phyloP scores from a whole-genome alignment of 2,113 vertebrate genomes.

The Equus przewalskii region DNA sequence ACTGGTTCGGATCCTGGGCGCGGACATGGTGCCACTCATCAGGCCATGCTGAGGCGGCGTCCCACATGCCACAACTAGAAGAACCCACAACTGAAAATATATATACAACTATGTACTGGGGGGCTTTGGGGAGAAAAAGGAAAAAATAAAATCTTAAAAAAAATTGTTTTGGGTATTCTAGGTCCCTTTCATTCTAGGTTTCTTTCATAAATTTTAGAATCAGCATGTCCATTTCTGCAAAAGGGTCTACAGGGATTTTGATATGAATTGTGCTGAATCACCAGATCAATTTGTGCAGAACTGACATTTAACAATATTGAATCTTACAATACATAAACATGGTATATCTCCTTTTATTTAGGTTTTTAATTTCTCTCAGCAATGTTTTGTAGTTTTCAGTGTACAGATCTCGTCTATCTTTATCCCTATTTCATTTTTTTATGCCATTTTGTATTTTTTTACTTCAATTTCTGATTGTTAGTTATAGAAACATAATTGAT shows the following conservation, averaged over 20 bases:
- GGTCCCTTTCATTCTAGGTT: neutral
- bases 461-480: neutral
- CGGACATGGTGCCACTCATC: too few species aligned
- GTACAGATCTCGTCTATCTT: neutral
- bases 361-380: neutral
- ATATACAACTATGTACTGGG: too few species aligned
- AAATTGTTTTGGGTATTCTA: neutral
- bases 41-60: too few species aligned
- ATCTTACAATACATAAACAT: neutral
- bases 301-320: neutral
- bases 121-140: too few species aligned
- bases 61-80: too few species aligned
- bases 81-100: too few species aligned
- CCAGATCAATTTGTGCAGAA: neutral
- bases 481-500: neutral
- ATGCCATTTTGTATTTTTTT: neutral
- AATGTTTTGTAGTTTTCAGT: neutral
- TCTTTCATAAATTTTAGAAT: neutral
- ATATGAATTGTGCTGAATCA: neutral
- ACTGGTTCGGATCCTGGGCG: too few species aligned
- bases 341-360: neutral
- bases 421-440: neutral
- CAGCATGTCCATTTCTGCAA: neutral
- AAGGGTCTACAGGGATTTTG: neutral
- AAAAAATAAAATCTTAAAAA: too few species aligned